Base-by-base conservation (phyloP, 2,113 vertebrate species). In the Alaudala cheleensis region DNA sequence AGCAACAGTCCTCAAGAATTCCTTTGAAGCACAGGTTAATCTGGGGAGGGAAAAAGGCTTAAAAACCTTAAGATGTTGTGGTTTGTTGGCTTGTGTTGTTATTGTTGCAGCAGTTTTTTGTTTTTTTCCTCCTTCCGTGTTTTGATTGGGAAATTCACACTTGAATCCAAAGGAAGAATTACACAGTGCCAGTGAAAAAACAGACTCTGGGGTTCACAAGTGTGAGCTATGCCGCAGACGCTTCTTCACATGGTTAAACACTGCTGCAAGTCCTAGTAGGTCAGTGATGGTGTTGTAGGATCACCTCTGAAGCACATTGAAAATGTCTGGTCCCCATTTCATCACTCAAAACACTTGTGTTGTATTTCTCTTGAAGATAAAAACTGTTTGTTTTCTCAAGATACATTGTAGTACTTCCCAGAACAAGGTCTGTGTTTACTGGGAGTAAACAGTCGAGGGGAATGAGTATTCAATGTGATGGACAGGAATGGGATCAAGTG, bases 311-410 rank as follows among this genome's bases (percentile, higher is more conserved):
- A 92, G 25, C 21, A 57, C 76, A 56, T 10, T 84, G 86, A 67
- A 90, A 71, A 90, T 79, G 72, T 81, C 88, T 66, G 62, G 31
- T 81, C 82, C 92, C 61, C 51, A 40, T 95, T 93, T 88, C 71
- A 54, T 74, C 72, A 65, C 44, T 76, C 77, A 86, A 84, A 90
- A 53, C 31, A n/a, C 81, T 94, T 56, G 17, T 24, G 22, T 58
- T 66, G 10, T 92, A 57, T 67, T 96, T 91, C 53, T 86, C n/a
- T 86, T 86, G 49, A 53, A 61, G 49, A 23, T 88, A 71, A 81
- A 93, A 81, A 2, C 40, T 92, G 82, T 84, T 95, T 96, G 88
- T 64, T 90, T 93, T 93, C 86, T 87, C 88, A 67, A 53, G 88
- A 78, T 42, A 60, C 64, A 39, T 25, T 92, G 76, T 67, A 92